phyloP scores from a whole-genome alignment of 2,888 invertebrate species.

The Xestia c-nigrum region DNA sequence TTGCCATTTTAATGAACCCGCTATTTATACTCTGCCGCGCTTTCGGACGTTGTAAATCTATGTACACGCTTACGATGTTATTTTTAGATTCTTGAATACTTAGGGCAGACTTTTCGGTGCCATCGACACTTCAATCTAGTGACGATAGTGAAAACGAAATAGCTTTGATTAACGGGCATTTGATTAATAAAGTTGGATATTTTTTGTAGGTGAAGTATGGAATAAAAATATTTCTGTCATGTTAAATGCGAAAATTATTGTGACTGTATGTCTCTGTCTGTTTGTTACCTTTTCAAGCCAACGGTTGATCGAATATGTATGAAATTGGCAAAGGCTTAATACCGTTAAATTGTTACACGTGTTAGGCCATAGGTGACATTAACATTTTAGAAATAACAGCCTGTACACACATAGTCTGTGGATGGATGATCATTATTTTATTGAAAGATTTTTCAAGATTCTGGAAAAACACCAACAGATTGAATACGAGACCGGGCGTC shows the following conservation, averaged over 20 bases:
- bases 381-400: neutral
- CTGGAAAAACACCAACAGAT: too few species aligned
- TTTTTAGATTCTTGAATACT: slow-evolving; percentile 24
- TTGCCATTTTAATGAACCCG: slow-evolving; percentile 63
- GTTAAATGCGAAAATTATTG: neutral
- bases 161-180: neutral
- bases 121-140: slow-evolving; percentile 2
- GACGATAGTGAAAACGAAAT: neutral
- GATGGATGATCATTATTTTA: too few species aligned
- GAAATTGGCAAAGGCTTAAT: neutral
- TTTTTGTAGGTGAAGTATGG: neutral
- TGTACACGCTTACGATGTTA: slow-evolving; percentile 19
- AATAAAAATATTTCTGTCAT: neutral
- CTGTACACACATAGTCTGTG: neutral
- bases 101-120: slow-evolving; percentile 45
- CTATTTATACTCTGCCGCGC: slow-evolving; percentile 53
- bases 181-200: neutral
- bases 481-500: too few species aligned
- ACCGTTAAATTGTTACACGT: neutral
- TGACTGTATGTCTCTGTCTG: neutral
- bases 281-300: neutral
- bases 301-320: neutral
- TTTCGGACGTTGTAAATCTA: slow-evolving; percentile 28
- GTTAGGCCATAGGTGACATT: neutral
- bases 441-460: too few species aligned